phyloP scores from a whole-genome alignment of 2,888 invertebrate genomes.

The Meloe dianella region DNA sequence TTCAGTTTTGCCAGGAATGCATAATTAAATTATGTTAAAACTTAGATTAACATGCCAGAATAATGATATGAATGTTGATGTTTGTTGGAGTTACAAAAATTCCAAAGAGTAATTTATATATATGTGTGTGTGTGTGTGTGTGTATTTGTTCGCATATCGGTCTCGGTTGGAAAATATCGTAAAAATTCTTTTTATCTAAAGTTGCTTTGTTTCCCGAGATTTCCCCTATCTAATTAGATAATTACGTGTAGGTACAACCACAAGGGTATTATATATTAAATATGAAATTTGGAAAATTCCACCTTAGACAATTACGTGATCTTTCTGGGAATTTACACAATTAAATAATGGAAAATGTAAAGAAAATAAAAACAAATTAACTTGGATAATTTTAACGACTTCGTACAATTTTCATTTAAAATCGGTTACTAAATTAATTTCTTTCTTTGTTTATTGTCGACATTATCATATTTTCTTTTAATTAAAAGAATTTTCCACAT shows the following conservation, averaged over 20 bases:
- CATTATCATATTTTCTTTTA: too few species aligned
- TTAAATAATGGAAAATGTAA: background rate
- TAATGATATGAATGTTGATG: background rate
- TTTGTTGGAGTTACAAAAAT: background rate
- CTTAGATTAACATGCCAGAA: too few species aligned
- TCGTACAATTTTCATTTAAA: background rate
- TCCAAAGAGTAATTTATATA: background rate
- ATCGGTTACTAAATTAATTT: too few species aligned
- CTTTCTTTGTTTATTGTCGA: too few species aligned
- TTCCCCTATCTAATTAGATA: constrained; percentile 8
- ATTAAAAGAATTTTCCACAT: too few species aligned
- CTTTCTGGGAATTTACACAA: background rate
- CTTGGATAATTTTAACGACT: background rate
- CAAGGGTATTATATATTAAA: background rate
- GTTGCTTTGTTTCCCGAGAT: background rate
- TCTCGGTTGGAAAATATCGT: background rate
- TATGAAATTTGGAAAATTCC: background rate
- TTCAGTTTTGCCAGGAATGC: too few species aligned
- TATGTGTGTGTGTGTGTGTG: background rate
- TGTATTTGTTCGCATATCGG: background rate
- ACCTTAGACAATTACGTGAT: background rate
- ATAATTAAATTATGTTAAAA: too few species aligned
- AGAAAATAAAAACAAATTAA: background rate
- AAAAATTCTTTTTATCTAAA: background rate
- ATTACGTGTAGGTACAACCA: background rate